Evolutionary conservation across 2,888 invertebrate genomes (phyloP), one percentile per base, ranked within the genome.

Genomic region (Drosophila nr. medialis): DNA sequence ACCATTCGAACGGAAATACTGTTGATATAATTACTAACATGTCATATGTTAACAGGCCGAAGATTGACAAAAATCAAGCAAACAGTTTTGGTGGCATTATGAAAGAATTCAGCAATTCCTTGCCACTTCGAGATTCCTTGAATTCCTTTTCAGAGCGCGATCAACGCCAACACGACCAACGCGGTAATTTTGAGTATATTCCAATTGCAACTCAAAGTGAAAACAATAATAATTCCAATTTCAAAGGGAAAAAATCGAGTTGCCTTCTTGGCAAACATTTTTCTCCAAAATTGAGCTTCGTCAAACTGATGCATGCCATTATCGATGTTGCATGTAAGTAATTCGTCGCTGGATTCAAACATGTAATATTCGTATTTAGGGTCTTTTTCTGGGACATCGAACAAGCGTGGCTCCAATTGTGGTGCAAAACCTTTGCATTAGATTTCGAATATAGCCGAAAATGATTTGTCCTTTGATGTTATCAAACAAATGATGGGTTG

Each of bases 401-500:
- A n/a, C 15, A 4, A 10, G 24, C 7, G 7, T 18, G 45, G 13
- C 21, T 11, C 32, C 38, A 24, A 21, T 29, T 40, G 21, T 30
- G 42, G 27, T 15, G 32, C n/a, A 15, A 4, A 29, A 29, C 4
- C 7, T 13, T 29, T n/a, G 13, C 2, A 10, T 10, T n/a, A 6
- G 15, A 8, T n/a, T 21, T 21, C 0, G 5, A 24, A 11, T 48
- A 2, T 7, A 48, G 29, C 49, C 15, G 7, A 10, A 51, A 51
- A 11, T 29, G 29, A 15, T 53, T 18, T 4, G 15, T 45, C 8
- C 8, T 21, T 38, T 36, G 24, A 48, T 30, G 18, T 34, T 10
- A 64, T 29, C 49, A 72, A 69, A 76, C 62, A 51, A 68, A 64
- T 72, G 58, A 59, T 42, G 55, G 55, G 36, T 15, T n/a, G 62